phyloP scores from a whole-genome alignment of 1,140 invertebrate genomes.

The Drosophila auraria region DNA sequence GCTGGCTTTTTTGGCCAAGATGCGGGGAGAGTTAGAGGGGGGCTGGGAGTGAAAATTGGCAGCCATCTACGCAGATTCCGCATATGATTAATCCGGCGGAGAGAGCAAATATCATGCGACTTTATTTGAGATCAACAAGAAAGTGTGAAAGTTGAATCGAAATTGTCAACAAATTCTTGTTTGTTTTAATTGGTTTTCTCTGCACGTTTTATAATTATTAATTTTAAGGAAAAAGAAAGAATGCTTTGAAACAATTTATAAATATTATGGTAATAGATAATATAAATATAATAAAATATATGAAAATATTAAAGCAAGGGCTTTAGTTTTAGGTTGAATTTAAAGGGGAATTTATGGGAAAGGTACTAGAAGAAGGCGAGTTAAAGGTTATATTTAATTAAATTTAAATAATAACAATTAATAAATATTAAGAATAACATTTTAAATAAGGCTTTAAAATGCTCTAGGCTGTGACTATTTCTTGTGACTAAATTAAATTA shows the following conservation, averaged over 20 bases:
- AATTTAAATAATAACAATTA: no score
- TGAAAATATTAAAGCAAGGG: neutral
- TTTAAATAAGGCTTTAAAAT: no score
- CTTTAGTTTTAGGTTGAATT: no score
- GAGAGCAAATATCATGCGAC: neutral
- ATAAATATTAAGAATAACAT: no score
- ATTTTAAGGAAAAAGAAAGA: neutral
- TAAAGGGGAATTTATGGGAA: no score
- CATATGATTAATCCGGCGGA: slow-evolving; percentile 3
- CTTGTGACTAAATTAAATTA: no score
- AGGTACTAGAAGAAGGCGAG: no score
- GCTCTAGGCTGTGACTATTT: no score
- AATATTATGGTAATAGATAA: neutral
- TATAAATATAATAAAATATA: neutral
- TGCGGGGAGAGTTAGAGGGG: neutral
- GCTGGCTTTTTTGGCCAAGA: neutral
- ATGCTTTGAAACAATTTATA: neutral
- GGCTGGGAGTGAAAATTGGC: no score
- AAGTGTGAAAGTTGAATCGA: neutral
- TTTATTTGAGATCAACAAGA: slow-evolving; percentile 1
- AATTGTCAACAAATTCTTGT: neutral
- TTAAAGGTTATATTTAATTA: no score
- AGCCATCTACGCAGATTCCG: slow-evolving; percentile 12
- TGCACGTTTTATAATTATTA: neutral
- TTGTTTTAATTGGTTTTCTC: no score